Evolutionary conservation across 1,140 invertebrate species (phyloP).

Genomic region (Adelges cooleyi): DNA sequence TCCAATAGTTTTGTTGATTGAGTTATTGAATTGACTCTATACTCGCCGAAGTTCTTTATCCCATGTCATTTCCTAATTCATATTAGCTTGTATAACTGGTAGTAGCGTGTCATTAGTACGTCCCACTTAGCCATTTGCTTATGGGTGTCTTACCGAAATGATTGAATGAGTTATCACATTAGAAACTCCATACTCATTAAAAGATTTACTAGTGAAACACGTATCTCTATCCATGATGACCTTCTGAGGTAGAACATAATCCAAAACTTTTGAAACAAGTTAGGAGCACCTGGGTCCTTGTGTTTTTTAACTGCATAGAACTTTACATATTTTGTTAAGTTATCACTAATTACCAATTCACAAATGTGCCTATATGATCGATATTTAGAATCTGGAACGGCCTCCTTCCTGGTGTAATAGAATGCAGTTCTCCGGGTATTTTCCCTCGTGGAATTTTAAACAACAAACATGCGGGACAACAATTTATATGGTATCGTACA

Average conservation of each 20-base stretch:
- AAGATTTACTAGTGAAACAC: background rate
- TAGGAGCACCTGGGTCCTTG: background rate
- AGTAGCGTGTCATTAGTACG: background rate
- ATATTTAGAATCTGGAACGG: background rate
- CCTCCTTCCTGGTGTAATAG: constrained; percentile 12
- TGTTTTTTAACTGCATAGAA: background rate
- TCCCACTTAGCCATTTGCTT: background rate
- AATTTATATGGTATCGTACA: constrained; percentile 28
- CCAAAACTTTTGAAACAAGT: background rate
- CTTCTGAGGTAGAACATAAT: background rate
- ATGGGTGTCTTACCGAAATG: background rate
- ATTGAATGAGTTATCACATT: background rate
- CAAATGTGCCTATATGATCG: background rate
- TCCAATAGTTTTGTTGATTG: constrained; percentile 1
- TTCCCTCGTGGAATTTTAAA: constrained; percentile 31
- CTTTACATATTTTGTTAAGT: background rate
- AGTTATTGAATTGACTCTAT: constrained; percentile 3
- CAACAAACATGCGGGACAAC: constrained; percentile 30
- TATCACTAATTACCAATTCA: background rate
- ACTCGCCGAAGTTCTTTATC: background rate
- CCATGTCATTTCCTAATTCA: background rate
- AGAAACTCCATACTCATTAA: background rate
- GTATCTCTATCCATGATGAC: background rate
- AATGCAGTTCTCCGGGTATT: constrained; percentile 27
- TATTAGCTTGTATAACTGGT: background rate